phyloP scores from a whole-genome alignment of 2,888 invertebrate species.

The Apamea monoglypha region DNA sequence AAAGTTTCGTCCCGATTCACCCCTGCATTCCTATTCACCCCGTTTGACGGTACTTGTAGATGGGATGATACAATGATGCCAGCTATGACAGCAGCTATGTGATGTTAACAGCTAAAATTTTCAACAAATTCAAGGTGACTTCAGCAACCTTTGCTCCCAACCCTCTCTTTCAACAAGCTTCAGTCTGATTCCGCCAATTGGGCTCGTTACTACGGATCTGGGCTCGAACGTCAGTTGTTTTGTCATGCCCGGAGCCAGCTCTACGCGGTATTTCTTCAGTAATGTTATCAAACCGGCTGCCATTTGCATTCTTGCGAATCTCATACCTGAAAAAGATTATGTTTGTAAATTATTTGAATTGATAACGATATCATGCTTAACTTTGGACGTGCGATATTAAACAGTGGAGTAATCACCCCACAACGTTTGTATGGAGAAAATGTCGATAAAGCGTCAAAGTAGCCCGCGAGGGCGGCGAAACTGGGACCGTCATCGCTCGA shows the following conservation, averaged over 20 bases:
- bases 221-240: slow-evolving; percentile 49
- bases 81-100: too few relatives aligned
- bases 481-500: too few relatives aligned
- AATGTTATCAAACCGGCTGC: slow-evolving; percentile 72
- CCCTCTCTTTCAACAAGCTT: slow-evolving; percentile 56
- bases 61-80: neutral
- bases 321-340: slow-evolving; percentile 57
- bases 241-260: slow-evolving; percentile 68
- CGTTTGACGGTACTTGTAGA: too few relatives aligned
- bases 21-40: too few relatives aligned
- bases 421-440: neutral
- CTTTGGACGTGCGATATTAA: neutral
- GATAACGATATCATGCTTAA: neutral
- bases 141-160: slow-evolving; percentile 57
- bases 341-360: neutral
- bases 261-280: slow-evolving; percentile 72
- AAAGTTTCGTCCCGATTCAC: too few relatives aligned
- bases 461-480: too few relatives aligned
- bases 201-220: slow-evolving; percentile 33
- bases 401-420: neutral
- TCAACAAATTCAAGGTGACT: slow-evolving; percentile 8
- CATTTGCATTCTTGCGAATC: slow-evolving; percentile 78
- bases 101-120: neutral
- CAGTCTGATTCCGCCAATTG: slow-evolving; percentile 52
- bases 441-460: neutral